A percentile compares a stretch with the other conserved stretches of the same genome.
Conservation (phyloP, 2,797 vertebrate genomes). For the Microhierax caerulescens region DNA sequence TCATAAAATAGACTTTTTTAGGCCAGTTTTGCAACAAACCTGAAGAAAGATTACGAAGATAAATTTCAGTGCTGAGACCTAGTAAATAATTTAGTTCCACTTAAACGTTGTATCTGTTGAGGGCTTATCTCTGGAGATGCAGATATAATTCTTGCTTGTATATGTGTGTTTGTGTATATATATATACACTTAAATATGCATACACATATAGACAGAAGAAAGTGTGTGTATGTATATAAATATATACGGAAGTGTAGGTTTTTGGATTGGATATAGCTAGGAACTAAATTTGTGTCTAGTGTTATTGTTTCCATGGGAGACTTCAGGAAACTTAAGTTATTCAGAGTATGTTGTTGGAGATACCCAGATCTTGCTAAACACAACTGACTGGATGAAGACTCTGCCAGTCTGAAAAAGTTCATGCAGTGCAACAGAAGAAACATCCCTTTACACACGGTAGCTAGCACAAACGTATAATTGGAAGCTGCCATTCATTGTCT, state of each 20-base stretch:
- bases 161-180: neutral
- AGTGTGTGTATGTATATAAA: neutral
- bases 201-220: neutral
- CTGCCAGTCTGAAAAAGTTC: neutral
- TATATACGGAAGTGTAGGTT: neutral
- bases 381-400: neutral
- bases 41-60: neutral
- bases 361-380: neutral
- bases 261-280: neutral
- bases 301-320: neutral
- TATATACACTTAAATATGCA: neutral
- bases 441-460: neutral
- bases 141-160: neutral
- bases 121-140: neutral
- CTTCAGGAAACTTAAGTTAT: neutral
- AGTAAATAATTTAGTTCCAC: neutral
- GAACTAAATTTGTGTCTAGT: neutral
- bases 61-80: neutral
- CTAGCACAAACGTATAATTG: neutral
- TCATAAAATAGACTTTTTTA: neutral
- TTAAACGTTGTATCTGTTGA: neutral
- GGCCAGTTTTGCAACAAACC: neutral
- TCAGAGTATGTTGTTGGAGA: neutral
- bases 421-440: neutral
- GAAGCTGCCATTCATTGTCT: neutral